Conservation (phyloP, 2,113 vertebrate species). For the Cepphus grylle region DNA sequence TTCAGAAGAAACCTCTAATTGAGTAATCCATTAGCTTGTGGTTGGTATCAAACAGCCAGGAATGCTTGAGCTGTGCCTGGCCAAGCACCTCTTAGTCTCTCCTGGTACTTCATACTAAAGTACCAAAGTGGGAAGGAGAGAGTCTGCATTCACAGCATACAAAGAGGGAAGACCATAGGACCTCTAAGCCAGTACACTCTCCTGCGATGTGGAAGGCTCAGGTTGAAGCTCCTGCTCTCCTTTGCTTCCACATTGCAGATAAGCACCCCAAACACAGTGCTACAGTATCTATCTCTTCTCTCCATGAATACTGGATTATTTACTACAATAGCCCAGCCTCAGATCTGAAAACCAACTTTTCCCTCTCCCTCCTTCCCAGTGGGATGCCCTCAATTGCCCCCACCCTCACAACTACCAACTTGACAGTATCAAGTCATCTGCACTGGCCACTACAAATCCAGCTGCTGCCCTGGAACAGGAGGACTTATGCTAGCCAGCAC, state of each 20-base stretch:
- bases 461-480: neutral
- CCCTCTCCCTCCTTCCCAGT: neutral
- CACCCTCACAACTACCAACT: neutral
- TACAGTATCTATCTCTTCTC: neutral
- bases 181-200: neutral
- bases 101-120: neutral
- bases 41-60: neutral
- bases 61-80: neutral
- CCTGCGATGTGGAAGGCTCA: neutral
- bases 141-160: neutral
- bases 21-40: neutral
- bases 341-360: neutral
- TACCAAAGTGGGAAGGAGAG: neutral
- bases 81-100: neutral
- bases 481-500: rapidly evolving
- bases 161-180: neutral
- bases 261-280: neutral
- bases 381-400: neutral
- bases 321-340: neutral
- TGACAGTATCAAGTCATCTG: neutral
- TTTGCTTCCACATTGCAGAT: neutral
- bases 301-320: neutral
- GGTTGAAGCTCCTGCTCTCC: neutral
- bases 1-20: neutral
- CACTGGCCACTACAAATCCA: neutral